These are phyloP conservation scores for Siniperca obscura DNA, from an alignment of 2,797 vertebrate genomes.

Conservation along the genomic window DNA sequence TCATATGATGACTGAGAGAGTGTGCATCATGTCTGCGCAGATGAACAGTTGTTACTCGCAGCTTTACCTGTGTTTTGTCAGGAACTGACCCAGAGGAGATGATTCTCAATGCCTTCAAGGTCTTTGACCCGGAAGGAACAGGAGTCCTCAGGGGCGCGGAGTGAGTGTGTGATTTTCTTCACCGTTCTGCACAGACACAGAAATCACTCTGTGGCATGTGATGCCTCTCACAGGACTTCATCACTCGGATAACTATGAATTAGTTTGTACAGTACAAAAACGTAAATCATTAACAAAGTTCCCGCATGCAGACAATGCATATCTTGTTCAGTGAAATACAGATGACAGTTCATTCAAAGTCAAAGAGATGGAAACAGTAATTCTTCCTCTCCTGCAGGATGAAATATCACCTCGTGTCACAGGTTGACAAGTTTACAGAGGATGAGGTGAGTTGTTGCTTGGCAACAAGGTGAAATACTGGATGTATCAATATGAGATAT, in stretches of 20 bases:
- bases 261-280: background rate
- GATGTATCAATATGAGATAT: slow-evolving; percentile 61
- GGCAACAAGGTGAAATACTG: slow-evolving; percentile 78
- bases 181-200: slow-evolving; percentile 20
- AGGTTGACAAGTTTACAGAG: slow-evolving; percentile 90
- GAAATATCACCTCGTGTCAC: slow-evolving; percentile 90
- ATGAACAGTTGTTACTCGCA: slow-evolving; percentile 4
- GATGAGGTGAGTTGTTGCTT: slow-evolving; percentile 88
- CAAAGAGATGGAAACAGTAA: slow-evolving; percentile 45
- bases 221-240: slow-evolving; percentile 31
- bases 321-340: slow-evolving; percentile 32
- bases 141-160: slow-evolving; percentile 84
- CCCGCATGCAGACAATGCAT: slow-evolving; percentile 28
- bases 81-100: slow-evolving; percentile 88
- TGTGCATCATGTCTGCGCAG: slow-evolving; percentile 15
- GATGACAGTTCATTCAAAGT: slow-evolving; percentile 55
- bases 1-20: slow-evolving; percentile 2
- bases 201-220: slow-evolving; percentile 7
- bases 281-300: slow-evolving; percentile 33
- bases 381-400: slow-evolving; percentile 79
- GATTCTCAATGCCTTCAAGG: slow-evolving; percentile 87
- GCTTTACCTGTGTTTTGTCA: slow-evolving; percentile 60
- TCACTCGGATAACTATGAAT: slow-evolving; percentile 46
- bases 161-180: slow-evolving; percentile 79
- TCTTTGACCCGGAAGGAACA: slow-evolving; percentile 88